Evolutionary conservation across 2,113 vertebrate species (phyloP), one percentile per base, ranked within the genome.

Genomic region (Cyphomyrus discorhynchus): DNA sequence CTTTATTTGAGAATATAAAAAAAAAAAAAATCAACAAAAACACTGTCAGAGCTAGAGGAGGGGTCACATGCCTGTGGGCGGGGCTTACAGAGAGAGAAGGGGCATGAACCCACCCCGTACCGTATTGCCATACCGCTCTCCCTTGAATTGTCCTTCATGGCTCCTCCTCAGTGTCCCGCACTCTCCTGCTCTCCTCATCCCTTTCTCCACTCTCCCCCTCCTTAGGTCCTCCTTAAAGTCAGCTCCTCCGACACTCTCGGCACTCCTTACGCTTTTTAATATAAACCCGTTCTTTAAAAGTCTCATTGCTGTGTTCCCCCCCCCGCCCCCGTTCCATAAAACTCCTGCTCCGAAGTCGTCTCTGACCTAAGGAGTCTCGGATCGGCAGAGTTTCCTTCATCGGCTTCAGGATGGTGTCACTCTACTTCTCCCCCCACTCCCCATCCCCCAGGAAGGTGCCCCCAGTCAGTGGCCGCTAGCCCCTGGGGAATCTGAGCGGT

Each of bases 401-500:
- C 39, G 5, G 42, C 6, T 35, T 19, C 13, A 13, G 46, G 56
- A 62, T 66, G 56, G 49, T 3, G 9, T 31, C 21, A 9, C 5
- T 66, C 87, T n/a, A 46, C 35, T 35, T 31, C 70, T 31, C 46
- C n/a, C 24, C 17, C 52, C 7, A 11, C 24, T 45, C 7, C 3
- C 39, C 53, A 35, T 13, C 8, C 39, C 58, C 42, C 45, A 31
- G 62, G 19, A 11, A 27, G 10, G 66, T 39, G 15, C 7, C 45
- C 31, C 31, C 42, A 70, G 80, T 90, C 87, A 92, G 46, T 91
- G 91, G 1, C 91, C 90, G 5, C 90, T 58, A 58, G 50, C 27
- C 82, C 89, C 8, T 3, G 91, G 2, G 83, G 89, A 15, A 52
- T 92, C 89, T 17, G 89, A 89, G 87, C 21, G 90, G 89, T 90